Evolutionary conservation across 2,113 vertebrate species (phyloP).

Genomic region (Clarias batrachus): DNA sequence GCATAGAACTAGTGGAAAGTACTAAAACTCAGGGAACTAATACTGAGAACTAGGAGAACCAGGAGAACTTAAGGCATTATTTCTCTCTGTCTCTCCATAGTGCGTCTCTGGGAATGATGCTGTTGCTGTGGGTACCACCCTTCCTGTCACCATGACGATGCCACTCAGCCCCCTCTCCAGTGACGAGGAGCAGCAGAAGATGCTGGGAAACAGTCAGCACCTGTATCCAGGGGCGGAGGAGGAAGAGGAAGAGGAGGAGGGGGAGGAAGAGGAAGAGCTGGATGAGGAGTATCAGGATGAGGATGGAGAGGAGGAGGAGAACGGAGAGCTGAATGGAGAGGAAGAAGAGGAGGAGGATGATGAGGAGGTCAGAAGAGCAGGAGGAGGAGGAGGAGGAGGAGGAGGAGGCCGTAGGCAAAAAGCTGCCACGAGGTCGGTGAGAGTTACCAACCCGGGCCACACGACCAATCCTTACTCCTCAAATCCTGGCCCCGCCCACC

Average conservation of each 20-base stretch:
- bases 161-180: slow-evolving; percentile 89
- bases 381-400: slow-evolving; percentile 62
- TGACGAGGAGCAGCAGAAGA: slow-evolving; percentile 88
- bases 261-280: slow-evolving; percentile 82
- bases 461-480: slow-evolving; percentile 71
- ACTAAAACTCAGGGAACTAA: neutral
- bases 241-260: slow-evolving; percentile 82
- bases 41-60: neutral
- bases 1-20: neutral
- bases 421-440: slow-evolving; percentile 54
- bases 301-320: slow-evolving; percentile 69
- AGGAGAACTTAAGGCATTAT: neutral
- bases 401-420: slow-evolving; percentile 69
- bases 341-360: slow-evolving; percentile 64
- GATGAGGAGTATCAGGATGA: slow-evolving; percentile 70
- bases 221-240: slow-evolving; percentile 77
- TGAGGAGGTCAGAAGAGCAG: slow-evolving; percentile 56
- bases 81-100: slow-evolving; percentile 52
- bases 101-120: slow-evolving; percentile 72
- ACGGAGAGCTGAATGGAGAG: slow-evolving; percentile 72
- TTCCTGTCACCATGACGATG: slow-evolving; percentile 86
- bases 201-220: slow-evolving; percentile 77
- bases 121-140: slow-evolving; percentile 71
- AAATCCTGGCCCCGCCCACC: slow-evolving; percentile 72
- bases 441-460: slow-evolving; percentile 66